Evolutionary conservation across 2,888 invertebrate genomes (phyloP), one percentile per base, ranked within the genome.

Genomic region (Taphrorychus bicolor): DNA sequence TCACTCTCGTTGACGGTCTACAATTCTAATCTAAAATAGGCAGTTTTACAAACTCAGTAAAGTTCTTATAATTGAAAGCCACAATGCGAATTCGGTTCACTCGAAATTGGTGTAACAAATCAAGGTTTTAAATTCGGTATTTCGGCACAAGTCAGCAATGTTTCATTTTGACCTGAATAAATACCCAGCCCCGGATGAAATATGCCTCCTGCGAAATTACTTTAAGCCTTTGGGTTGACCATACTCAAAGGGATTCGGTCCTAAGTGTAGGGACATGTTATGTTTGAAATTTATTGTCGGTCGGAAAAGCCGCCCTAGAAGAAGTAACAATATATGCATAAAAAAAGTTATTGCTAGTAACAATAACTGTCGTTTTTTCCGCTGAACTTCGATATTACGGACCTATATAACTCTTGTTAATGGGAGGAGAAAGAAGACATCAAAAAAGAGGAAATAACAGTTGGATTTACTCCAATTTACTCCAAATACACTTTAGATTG

Each of bases 51-150:
- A n/a, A n/a, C n/a, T n/a, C n/a, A n/a, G n/a, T n/a, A n/a, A n/a
- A n/a, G n/a, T n/a, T n/a, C n/a, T n/a, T n/a, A n/a, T n/a, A n/a
- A n/a, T n/a, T n/a, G n/a, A n/a, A n/a, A n/a, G n/a, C n/a, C n/a
- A n/a, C n/a, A n/a, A n/a, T n/a, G n/a, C n/a, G n/a, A 56, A 59
- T 48, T 59, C 57, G 65, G 59, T 59, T 40, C 49, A 17, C 56
- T 49, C 42, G 51, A 66, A 66, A 66, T 66, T 66, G 61, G 61
- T 42, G 32, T 57, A 66, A 66, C 66, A 66, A 66, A 66, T 66
- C 61, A 66, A 66, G 57, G 60, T 61, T 61, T 66, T 66, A 61
- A 66, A 66, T 66, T 66, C 53, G 61, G 66, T 61, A 66, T 61
- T 66, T 60, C 61, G 24, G 41, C 58, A 54, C 21, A 48, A 65